Evolutionary conservation across 2,113 vertebrate genomes (phyloP).

Genomic region (Telmatochromis sp.): DNA sequence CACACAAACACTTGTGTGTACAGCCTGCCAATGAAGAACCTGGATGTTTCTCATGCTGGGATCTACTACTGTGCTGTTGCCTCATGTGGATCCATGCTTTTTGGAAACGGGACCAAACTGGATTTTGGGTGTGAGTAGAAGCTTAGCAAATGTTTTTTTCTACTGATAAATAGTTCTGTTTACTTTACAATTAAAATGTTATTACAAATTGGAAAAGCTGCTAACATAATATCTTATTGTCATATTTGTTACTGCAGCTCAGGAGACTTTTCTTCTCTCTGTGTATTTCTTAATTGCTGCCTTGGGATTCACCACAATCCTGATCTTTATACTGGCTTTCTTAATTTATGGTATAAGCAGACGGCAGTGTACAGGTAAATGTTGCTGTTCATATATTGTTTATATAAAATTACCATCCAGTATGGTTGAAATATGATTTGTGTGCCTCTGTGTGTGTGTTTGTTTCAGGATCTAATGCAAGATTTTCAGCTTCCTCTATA

Average conservation of each 20-base stretch:
- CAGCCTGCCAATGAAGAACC: not conserved
- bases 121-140: rapidly evolving
- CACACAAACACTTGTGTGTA: constrained; percentile 8
- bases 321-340: not conserved
- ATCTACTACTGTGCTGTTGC: constrained; percentile 5
- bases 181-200: not conserved
- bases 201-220: not conserved
- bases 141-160: rapidly evolving
- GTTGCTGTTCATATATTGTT: rapidly evolving
- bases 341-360: not conserved
- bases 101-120: not conserved
- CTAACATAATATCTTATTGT: not conserved
- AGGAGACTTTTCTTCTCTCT: not conserved
- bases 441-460: rapidly evolving
- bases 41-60: not conserved
- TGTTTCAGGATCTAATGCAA: not conserved
- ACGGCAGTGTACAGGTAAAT: rapidly evolving
- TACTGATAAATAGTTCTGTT: not conserved
- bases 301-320: not conserved
- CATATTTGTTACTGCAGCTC: not conserved
- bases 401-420: not conserved
- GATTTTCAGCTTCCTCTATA: not conserved
- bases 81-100: constrained; percentile 1
- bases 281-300: not conserved
- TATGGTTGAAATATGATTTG: not conserved